Evolutionary conservation across 2,797 vertebrate species (phyloP).

Genomic region (Artibeus lituratus): DNA sequence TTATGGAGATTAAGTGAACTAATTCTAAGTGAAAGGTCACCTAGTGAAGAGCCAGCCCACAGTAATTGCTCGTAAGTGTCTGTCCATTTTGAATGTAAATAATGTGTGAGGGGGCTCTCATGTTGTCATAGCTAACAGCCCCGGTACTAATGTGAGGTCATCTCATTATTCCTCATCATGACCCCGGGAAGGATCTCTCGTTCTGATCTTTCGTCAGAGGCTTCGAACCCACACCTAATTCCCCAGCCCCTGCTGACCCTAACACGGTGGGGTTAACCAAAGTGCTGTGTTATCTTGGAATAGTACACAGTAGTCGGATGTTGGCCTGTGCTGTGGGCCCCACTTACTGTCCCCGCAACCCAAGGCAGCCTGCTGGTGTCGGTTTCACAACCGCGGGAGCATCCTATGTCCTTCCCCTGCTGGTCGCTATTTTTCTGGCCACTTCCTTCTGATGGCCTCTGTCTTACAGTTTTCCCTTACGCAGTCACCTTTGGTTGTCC

Average conservation of each 20-base stretch:
- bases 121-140: background rate
- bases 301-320: background rate
- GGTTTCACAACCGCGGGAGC: background rate
- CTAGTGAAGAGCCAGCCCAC: background rate
- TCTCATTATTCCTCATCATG: background rate
- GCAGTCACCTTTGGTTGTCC: background rate
- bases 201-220: background rate
- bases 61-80: background rate
- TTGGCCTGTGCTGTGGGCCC: background rate
- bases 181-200: background rate
- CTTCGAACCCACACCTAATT: background rate
- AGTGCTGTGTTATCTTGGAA: background rate
- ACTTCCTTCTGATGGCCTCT: background rate
- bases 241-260: background rate
- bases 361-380: background rate
- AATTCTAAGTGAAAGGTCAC: background rate
- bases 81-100: slow-evolving; percentile 5
- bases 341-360: background rate
- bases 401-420: background rate
- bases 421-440: background rate
- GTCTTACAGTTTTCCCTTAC: background rate
- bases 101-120: background rate
- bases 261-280: background rate
- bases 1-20: background rate
- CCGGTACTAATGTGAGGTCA: background rate